A percentile compares a stretch with the other conserved stretches of the same genome.
These are phyloP conservation scores for Pachypeltis micranthus DNA, from an alignment of 1,140 invertebrate species.

Conservation along the genomic window DNA sequence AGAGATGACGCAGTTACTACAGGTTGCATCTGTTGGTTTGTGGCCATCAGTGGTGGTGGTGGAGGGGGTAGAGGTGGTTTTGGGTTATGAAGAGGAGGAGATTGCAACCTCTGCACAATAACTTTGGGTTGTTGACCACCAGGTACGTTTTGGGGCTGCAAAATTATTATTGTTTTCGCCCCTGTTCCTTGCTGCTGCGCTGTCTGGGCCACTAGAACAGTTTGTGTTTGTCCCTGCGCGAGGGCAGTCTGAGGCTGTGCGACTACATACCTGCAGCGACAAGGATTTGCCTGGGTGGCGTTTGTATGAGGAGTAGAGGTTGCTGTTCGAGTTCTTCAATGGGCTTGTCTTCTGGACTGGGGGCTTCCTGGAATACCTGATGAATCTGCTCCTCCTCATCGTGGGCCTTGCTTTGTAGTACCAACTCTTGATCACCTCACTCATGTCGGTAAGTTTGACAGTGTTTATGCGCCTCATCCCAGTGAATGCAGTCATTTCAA, in stretches of 20 bases:
- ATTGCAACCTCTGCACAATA: constrained; percentile 42
- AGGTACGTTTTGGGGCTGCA: constrained; percentile 45
- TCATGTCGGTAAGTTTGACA: too few species aligned
- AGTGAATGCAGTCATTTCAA: too few species aligned
- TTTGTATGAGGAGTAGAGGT: not conserved
- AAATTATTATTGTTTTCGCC: constrained; percentile 57
- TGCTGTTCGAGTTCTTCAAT: constrained; percentile 21
- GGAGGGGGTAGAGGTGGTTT: constrained; percentile 10
- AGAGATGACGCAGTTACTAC: constrained; percentile 27
- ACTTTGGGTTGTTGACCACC: constrained; percentile 39
- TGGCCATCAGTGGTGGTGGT: constrained; percentile 33
- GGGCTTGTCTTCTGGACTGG: constrained; percentile 58
- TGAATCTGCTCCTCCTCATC: too few species aligned
- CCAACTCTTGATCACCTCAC: too few species aligned
- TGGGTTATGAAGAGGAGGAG: too few species aligned
- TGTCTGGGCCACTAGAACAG: constrained; percentile 47
- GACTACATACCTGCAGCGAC: constrained; percentile 36
- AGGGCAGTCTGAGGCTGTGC: constrained; percentile 48
- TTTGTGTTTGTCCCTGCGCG: constrained; percentile 48
- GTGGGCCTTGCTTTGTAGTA: too few species aligned
- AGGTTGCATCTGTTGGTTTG: constrained; percentile 29
- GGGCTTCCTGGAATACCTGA: too few species aligned
- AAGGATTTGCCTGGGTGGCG: constrained; percentile 24
- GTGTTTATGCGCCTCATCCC: too few species aligned
- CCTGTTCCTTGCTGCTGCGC: constrained; percentile 47